Evolutionary conservation across 1,140 invertebrate genomes (phyloP), one percentile per base, ranked within the genome.

Genomic region (Manduca sexta): DNA sequence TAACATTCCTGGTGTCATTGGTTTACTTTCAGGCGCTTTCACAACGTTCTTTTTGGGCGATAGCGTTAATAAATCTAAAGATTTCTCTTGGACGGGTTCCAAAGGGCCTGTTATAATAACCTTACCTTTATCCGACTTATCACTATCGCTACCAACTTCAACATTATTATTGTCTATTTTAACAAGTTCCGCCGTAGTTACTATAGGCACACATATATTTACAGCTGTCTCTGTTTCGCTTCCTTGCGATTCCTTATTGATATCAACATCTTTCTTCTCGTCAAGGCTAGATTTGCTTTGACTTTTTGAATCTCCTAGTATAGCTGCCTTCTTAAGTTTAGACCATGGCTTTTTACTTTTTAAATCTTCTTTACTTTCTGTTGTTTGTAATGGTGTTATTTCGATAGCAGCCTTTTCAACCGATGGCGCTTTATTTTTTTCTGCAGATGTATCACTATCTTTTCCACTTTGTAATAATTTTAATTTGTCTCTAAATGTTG

Each of bases 291-390:
- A 64, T 65, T 73, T 76, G 49, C 66, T 81, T 49, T 66, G 61
- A 43, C 64, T 81, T 71, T 84, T 84, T 29, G 79, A 72, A 16
- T 84, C 81, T 21, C 79, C 75, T 61, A 83, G 61, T 51, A 89
- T 89, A 7, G 88, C 86, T 16, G 88, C 88, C 54, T 88, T 87
- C 68, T 89, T 89, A 18, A 89, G 61, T 72, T 89, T 89, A 12
- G 69, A 81, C 89, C 89, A 90, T 26, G 87, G 88, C 45, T 84
- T 86, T 52, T 86, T 85, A 45, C 33, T 65, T 60, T 69, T 79
- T n/a, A 41, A 17, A 37, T 79, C 73, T 45, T 75, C 72, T 67
- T 74, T 74, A 18, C 11, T 60, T 50, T 86, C 80, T 17, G 64
- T 64, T 30, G 54, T 49, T 50, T 66, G 72, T 15, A 70, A 15